phyloP scores from a whole-genome alignment of 2,113 vertebrate species.

The Isichthys henryi region DNA sequence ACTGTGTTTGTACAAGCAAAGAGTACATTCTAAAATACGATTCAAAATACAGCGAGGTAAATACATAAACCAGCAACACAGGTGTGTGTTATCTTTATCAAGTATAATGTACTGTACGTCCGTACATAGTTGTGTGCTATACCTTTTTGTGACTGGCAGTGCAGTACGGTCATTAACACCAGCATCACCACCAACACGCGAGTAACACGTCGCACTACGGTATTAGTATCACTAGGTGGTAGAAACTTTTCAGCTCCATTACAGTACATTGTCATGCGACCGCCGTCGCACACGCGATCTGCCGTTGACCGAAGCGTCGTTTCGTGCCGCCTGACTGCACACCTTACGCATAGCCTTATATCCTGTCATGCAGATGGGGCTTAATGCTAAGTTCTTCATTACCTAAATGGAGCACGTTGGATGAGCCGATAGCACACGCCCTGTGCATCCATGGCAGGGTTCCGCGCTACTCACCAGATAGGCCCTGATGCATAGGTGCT shows the following conservation, averaged over 20 bases:
- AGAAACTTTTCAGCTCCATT: neutral
- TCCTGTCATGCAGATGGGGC: neutral
- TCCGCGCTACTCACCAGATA: constrained; percentile 73
- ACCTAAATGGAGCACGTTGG: neutral
- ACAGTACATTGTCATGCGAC: neutral
- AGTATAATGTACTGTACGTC: neutral
- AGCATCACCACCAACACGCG: neutral
- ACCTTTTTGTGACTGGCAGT: neutral
- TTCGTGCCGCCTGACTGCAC: neutral
- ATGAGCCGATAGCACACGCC: neutral
- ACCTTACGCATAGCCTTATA: neutral
- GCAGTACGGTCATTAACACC: neutral
- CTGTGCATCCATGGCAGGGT: neutral
- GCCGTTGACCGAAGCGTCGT: neutral
- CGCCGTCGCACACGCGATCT: neutral
- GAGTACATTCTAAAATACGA: neutral
- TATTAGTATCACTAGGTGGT: neutral
- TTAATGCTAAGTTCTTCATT: neutral
- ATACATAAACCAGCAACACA: neutral
- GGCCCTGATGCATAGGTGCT: constrained; percentile 88
- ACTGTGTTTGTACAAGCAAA: neutral
- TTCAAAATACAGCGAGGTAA: neutral
- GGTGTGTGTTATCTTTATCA: neutral
- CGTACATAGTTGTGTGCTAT: neutral
- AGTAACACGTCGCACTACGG: neutral